Evolutionary conservation across 2,888 invertebrate species (phyloP).

Genomic region (Coenonympha arcania): DNA sequence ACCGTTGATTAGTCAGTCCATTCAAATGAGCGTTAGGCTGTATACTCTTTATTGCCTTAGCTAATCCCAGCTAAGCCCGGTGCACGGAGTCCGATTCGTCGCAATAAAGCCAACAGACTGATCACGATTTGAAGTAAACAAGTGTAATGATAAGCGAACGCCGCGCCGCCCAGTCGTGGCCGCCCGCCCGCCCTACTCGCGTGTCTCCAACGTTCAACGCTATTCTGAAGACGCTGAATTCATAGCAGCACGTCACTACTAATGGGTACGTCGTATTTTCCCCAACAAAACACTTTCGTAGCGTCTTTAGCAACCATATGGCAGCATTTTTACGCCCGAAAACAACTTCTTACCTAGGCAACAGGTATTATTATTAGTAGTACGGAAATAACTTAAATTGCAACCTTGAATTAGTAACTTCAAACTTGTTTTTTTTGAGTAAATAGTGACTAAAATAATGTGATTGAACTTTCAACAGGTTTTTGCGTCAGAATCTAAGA

Average conservation of each 20-base stretch:
- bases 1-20: neutral
- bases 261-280: slow-evolving; percentile 39
- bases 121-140: slow-evolving; percentile 63
- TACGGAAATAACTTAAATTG: neutral
- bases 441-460: slow-evolving; percentile 19
- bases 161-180: slow-evolving; percentile 58
- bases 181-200: slow-evolving; percentile 53
- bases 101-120: slow-evolving; percentile 47
- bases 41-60: slow-evolving; percentile 26
- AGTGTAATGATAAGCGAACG: slow-evolving; percentile 58
- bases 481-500: slow-evolving; percentile 38
- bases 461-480: slow-evolving; percentile 35
- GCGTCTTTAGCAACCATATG: slow-evolving; percentile 25
- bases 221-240: neutral
- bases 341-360: neutral
- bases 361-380: too few relatives aligned
- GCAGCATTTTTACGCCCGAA: slow-evolving; percentile 1
- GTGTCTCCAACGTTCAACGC: slow-evolving; percentile 4
- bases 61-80: too few relatives aligned
- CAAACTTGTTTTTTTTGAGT: neutral
- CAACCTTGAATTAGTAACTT: neutral
- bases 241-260: slow-evolving; percentile 9
- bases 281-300: neutral
- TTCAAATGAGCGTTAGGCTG: slow-evolving; percentile 14
- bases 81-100: slow-evolving; percentile 33